Evolutionary conservation across 2,113 vertebrate species (phyloP), one percentile per base, ranked within the genome.

Genomic region (Rhinichthys klamathensis): DNA sequence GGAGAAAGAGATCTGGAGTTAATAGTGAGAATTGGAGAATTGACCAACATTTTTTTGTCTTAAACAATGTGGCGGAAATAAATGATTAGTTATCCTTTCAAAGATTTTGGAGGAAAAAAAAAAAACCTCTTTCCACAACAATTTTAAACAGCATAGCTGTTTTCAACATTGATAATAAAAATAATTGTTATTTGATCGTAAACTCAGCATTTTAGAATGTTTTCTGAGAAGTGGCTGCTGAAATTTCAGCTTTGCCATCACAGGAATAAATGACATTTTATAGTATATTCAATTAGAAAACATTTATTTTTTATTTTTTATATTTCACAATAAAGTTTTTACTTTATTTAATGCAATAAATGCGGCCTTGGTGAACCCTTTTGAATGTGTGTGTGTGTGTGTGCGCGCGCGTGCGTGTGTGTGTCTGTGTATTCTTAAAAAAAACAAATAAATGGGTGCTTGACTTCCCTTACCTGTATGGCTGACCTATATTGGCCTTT

Each of bases 401-500:
- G 30, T 30, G 30, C 1, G n/a, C n/a, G 6, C 7, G 38, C 7
- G 38, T 38, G 38, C 7, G 38, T 38, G 38, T 38, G 35, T 38
- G 32, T 38, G 18, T 38, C 21, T 44, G n/a, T 46, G 8, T 74
- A 13, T 72, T 75, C 15, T 49, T 4, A 1, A 75, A 27, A 27
- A 49, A 25, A 16, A 1, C 9, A 56, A 56, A 41, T 0, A 41
- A 21, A 23, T 23, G 18, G 18, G 7, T 12, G 13, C 74, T 54
- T 54, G 12, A 76, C 49, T 32, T 76, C 46, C 18, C 3, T 30
- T 32, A 46, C 1, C 18, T 13, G 27, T 49, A 49, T 10, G 13
- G 23, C 67, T 72, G 46, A 82, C 67, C 49, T 72, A 4, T 72
- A 4, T 35, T 72, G 51, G 32, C 65, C 32, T 83, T 58, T 23